Conservation (phyloP, 2,888 invertebrate genomes). For the Rhimphoctona megacephalus region DNA sequence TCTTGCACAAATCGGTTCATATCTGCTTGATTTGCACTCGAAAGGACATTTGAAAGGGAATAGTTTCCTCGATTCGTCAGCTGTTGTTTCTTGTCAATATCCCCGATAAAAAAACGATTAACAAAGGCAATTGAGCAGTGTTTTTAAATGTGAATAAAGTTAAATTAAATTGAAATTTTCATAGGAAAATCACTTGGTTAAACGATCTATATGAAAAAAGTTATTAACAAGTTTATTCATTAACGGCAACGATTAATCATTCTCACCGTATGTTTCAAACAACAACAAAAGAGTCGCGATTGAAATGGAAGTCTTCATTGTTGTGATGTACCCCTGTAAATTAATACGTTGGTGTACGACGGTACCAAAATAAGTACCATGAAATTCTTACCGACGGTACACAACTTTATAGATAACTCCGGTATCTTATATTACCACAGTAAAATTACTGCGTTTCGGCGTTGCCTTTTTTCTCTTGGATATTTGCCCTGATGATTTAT, state of each 20-base stretch:
- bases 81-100: conserved; percentile 24
- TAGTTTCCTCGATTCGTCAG: background rate
- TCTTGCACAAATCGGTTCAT: conserved; percentile 62
- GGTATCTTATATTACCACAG: background rate
- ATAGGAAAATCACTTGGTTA: background rate
- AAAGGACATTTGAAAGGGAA: conserved; percentile 56
- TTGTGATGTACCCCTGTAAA: background rate
- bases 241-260: background rate
- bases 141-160: background rate
- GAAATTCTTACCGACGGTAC: background rate
- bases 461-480: conserved; percentile 12
- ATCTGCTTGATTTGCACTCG: conserved; percentile 44
- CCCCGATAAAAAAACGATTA: background rate
- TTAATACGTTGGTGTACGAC: background rate
- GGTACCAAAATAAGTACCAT: conserved; percentile 11
- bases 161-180: background rate
- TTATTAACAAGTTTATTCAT: background rate
- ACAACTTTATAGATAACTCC: conserved; percentile 15
- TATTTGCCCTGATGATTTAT: conserved; percentile 8
- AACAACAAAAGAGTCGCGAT: conserved; percentile 13
- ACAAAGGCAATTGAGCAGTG: background rate
- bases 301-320: conserved; percentile 33
- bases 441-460: conserved; percentile 18
- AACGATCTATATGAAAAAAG: background rate
- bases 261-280: conserved; percentile 31